phyloP scores from a whole-genome alignment of 2,888 invertebrate species.

The Holacanthella duospinosa region DNA sequence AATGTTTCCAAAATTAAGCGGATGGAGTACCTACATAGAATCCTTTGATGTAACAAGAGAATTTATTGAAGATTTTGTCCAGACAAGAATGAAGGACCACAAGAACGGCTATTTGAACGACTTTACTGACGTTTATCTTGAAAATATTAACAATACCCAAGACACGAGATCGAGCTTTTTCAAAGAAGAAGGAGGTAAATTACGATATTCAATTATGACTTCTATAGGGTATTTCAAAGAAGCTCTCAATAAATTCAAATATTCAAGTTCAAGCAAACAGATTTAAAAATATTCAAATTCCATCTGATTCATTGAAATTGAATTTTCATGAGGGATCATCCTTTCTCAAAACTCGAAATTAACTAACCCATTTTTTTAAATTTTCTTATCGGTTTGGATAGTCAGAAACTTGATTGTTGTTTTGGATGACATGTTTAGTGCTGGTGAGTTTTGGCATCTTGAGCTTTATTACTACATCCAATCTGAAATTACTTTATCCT shows the following conservation, averaged over 20 bases:
- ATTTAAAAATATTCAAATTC: too few species aligned
- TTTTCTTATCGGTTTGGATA: background rate
- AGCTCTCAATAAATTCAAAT: background rate
- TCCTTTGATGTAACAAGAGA: background rate
- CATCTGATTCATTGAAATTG: too few species aligned
- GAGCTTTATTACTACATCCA: too few species aligned
- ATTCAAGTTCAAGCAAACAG: too few species aligned
- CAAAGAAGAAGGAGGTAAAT: slow-evolving; percentile 8
- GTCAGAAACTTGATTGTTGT: slow-evolving; percentile 2
- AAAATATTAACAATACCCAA: slow-evolving; percentile 16
- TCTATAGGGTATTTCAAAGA: background rate
- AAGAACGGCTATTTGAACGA: slow-evolving; percentile 10
- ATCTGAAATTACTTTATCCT: too few species aligned
- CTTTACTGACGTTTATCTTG: slow-evolving; percentile 19
- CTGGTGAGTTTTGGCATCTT: too few species aligned
- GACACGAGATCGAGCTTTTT: slow-evolving; percentile 19
- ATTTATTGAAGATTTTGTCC: slow-evolving; percentile 12
- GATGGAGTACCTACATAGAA: slow-evolving; percentile 11
- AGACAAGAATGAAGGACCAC: slow-evolving; percentile 7
- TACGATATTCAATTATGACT: too few species aligned
- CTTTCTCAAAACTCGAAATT: background rate
- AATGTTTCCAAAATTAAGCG: slow-evolving; percentile 7
- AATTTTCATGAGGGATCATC: too few species aligned
- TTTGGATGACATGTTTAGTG: slow-evolving; percentile 5
- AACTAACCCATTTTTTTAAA: background rate